Evolutionary conservation across 2,797 vertebrate genomes (phyloP).

Genomic region (Sebastes iracundus): DNA sequence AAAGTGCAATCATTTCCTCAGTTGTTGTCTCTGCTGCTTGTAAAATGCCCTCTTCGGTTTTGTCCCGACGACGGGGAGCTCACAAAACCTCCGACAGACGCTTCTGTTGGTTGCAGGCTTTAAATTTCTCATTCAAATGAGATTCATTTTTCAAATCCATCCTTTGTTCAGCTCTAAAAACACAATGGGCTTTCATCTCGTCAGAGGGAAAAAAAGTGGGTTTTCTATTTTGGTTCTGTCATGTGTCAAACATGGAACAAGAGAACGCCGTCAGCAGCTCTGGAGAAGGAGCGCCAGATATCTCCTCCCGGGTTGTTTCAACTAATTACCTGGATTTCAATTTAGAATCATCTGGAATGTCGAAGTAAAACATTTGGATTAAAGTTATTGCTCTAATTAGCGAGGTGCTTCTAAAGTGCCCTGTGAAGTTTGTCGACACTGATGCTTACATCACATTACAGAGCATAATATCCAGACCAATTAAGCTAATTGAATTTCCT

Average conservation of each 20-base stretch:
- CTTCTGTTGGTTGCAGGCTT: neutral
- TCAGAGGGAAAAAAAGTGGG: neutral
- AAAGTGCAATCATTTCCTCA: conserved; percentile 71
- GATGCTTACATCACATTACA: conserved; percentile 72
- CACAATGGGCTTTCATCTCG: conserved; percentile 20
- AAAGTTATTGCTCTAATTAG: conserved; percentile 79
- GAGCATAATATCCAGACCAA: conserved; percentile 79
- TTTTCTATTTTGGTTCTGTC: conserved; percentile 30
- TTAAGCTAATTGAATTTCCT: conserved; percentile 84
- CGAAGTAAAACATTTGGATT: conserved; percentile 73
- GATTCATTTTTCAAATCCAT: conserved; percentile 22
- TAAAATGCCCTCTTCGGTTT: conserved; percentile 48
- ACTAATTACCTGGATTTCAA: conserved; percentile 72
- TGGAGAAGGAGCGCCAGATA: conserved; percentile 4
- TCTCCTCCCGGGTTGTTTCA: conserved; percentile 40
- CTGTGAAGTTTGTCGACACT: conserved; percentile 80
- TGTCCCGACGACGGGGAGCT: conserved; percentile 18
- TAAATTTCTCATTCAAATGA: conserved; percentile 15
- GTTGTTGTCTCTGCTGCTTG: conserved; percentile 67
- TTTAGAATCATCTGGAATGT: conserved; percentile 69
- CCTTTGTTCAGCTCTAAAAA: conserved; percentile 27
- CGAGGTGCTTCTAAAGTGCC: conserved; percentile 69
- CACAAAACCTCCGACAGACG: neutral
- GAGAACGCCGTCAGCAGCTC: conserved; percentile 26
- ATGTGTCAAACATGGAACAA: conserved; percentile 40